A percentile compares a stretch with the other conserved stretches of the same genome.
Evolutionary conservation across 2,797 vertebrate genomes (phyloP).

Genomic region (Cirrhinus mrigala): DNA sequence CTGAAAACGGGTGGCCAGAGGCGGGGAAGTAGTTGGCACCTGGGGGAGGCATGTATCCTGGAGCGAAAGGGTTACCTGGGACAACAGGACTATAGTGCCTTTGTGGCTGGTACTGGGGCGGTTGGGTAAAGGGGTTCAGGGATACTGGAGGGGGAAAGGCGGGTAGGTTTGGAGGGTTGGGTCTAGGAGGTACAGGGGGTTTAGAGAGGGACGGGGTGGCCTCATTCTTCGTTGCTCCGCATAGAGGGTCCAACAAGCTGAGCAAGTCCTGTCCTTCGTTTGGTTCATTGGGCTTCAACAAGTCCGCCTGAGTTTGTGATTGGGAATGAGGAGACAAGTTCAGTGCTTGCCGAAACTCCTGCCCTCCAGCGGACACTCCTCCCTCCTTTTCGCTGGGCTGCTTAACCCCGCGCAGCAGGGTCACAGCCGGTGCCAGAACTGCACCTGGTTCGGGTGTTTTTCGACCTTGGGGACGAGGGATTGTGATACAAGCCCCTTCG

Average conservation of each 20-base stretch:
- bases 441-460: conserved; percentile 91
- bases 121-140: conserved; percentile 87
- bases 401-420: conserved; percentile 72
- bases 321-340: conserved; percentile 64
- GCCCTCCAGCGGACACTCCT: conserved; percentile 51
- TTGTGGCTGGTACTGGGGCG: conserved; percentile 74
- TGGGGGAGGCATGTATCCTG: conserved; percentile 75
- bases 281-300: conserved; percentile 78
- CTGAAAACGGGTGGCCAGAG: conserved; percentile 76
- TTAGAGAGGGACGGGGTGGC: conserved; percentile 64
- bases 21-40: conserved; percentile 76
- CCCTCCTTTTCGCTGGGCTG: conserved; percentile 37
- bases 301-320: conserved; percentile 66
- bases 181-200: conserved; percentile 74
- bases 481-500: conserved; percentile 84
- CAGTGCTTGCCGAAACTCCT: conserved; percentile 76
- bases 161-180: conserved; percentile 74
- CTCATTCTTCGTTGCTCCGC: conserved; percentile 57
- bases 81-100: conserved; percentile 78
- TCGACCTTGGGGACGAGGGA: conserved; percentile 91
- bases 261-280: conserved; percentile 80
- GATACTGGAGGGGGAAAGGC: conserved; percentile 74
- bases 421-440: conserved; percentile 81
- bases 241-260: conserved; percentile 90
- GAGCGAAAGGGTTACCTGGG: conserved; percentile 81